phyloP scores from a whole-genome alignment of 2,113 vertebrate species.

The Tragelaphus strepsiceros region DNA sequence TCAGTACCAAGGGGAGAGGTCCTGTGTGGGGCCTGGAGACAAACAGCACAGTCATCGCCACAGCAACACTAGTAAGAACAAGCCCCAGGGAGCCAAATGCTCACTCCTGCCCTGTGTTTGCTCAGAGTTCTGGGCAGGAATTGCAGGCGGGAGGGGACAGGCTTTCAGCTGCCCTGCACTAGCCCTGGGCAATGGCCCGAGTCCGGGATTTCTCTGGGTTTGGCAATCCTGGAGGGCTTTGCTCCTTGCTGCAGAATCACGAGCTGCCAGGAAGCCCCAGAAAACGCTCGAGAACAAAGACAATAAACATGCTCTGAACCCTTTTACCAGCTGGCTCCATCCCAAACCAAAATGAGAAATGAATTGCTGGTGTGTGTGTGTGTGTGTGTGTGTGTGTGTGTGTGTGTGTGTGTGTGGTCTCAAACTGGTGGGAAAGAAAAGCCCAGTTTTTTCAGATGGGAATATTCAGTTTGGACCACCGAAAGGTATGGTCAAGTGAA shows the following conservation, averaged over 20 bases:
- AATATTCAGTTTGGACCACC: background rate
- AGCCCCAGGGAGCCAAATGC: background rate
- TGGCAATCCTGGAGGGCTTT: background rate
- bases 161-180: background rate
- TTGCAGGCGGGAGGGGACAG: background rate
- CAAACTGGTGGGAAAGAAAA: slow-evolving; percentile 33
- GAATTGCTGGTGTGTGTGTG: slow-evolving; percentile 2
- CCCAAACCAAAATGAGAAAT: slow-evolving; percentile 66
- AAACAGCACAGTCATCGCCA: background rate
- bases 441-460: background rate
- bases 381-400: background rate
- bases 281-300: slow-evolving; percentile 60
- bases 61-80: background rate
- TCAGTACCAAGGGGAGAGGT: background rate
- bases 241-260: slow-evolving; percentile 19
- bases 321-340: slow-evolving; percentile 56
- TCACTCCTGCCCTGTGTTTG: background rate
- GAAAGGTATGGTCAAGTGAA: background rate
- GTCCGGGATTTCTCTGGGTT: background rate
- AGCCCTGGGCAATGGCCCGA: background rate
- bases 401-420: background rate
- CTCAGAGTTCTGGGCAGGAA: slow-evolving; percentile 3
- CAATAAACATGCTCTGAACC: slow-evolving; percentile 52
- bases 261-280: slow-evolving; percentile 37
- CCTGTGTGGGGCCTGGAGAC: background rate